Evolutionary conservation across 2,113 vertebrate genomes (phyloP).

Genomic region (Parus major): DNA sequence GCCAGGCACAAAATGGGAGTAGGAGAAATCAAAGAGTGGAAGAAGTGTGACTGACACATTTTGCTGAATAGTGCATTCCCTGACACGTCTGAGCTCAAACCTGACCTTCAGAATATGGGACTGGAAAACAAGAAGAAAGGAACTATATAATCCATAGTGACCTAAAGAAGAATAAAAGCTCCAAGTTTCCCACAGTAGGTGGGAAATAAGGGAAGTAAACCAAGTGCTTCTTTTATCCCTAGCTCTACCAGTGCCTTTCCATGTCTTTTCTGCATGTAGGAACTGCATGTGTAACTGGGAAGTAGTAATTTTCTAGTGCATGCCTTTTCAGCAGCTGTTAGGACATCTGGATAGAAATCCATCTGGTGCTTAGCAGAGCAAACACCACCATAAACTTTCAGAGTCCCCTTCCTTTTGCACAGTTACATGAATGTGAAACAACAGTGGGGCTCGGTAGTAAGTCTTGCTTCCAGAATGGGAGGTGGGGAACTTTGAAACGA

Average conservation of each 20-base stretch:
- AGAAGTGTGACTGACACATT: not conserved
- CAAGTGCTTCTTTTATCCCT: not conserved
- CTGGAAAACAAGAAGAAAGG: not conserved
- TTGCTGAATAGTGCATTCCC: not conserved
- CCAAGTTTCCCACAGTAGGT: not conserved
- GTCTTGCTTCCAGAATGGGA: not conserved
- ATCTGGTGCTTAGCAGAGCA: not conserved
- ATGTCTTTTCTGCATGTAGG: not conserved
- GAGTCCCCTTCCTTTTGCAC: not conserved
- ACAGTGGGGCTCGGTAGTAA: not conserved
- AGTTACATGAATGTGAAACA: not conserved
- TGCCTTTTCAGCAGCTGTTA: slow-evolving; percentile 33
- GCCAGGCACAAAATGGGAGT: not conserved
- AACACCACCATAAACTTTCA: not conserved
- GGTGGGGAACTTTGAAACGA: not conserved
- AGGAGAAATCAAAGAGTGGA: not conserved
- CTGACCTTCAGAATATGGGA: not conserved
- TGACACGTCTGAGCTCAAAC: not conserved
- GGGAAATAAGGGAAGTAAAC: not conserved
- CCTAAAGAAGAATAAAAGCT: not conserved
- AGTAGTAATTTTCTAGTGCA: not conserved
- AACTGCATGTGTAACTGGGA: not conserved
- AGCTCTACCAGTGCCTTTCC: not conserved
- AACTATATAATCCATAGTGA: not conserved
- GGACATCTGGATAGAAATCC: slow-evolving; percentile 28